phyloP scores from a whole-genome alignment of 2,888 invertebrate species.

The Coelinius sp. region DNA sequence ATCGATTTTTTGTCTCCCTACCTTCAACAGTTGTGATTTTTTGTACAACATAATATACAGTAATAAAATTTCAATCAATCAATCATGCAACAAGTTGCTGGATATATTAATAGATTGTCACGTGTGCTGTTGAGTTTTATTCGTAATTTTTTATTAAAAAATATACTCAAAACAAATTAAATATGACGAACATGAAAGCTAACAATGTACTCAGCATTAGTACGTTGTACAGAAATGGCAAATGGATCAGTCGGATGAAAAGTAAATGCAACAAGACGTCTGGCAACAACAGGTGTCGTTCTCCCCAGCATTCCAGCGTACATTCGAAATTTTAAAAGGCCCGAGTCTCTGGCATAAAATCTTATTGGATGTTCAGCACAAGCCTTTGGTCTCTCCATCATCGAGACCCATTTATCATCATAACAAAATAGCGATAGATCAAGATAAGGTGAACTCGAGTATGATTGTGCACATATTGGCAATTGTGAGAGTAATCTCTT shows the following conservation, averaged over 20 bases:
- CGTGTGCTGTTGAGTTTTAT: too few relatives aligned
- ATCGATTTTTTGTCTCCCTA: too few relatives aligned
- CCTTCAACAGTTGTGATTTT: too few relatives aligned
- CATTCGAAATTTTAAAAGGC: constrained; percentile 84
- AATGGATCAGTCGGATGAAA: constrained; percentile 98
- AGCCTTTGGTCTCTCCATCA: constrained; percentile 94
- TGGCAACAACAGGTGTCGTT: constrained; percentile 78
- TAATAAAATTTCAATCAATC: too few relatives aligned
- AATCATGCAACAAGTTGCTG: too few relatives aligned
- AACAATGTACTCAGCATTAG: constrained; percentile 93
- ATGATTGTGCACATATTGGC: constrained; percentile 95
- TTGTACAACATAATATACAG: too few relatives aligned
- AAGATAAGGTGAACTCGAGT: constrained; percentile 92
- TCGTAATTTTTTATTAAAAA: background rate
- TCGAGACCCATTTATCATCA: constrained; percentile 96
- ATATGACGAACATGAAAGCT: constrained; percentile 91
- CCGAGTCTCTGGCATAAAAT: constrained; percentile 87
- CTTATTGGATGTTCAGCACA: constrained; percentile 94
- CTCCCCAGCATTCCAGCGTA: constrained; percentile 78
- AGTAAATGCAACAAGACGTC: constrained; percentile 92
- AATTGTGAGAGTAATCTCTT: constrained; percentile 90
- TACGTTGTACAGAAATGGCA: constrained; percentile 94
- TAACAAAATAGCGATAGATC: constrained; percentile 93
- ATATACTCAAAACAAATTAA: constrained; percentile 39
- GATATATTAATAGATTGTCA: too few relatives aligned